Conservation (phyloP, 2,888 invertebrate species). For the Tachina fera region DNA sequence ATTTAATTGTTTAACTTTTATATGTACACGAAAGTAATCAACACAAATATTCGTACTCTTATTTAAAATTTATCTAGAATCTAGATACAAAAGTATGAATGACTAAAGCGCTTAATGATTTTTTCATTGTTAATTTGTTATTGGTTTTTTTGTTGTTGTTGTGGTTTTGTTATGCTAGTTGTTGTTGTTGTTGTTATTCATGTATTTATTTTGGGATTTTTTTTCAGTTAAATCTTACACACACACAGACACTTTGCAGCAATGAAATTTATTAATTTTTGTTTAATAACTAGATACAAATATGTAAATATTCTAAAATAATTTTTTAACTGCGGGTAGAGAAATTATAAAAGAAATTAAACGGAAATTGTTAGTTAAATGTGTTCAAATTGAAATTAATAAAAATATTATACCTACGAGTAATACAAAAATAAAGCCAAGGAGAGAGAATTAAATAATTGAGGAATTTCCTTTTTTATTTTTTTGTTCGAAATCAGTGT, state of each 20-base stretch:
- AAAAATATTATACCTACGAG: conserved; percentile 11
- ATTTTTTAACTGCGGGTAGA: conserved; percentile 28
- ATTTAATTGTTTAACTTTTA: conserved; percentile 18
- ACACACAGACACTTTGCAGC: neutral
- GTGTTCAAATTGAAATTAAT: conserved; percentile 34
- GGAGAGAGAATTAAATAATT: neutral
- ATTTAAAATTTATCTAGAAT: conserved; percentile 36
- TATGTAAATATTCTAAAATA: conserved; percentile 14
- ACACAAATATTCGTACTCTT: conserved; percentile 9
- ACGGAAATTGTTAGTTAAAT: conserved; percentile 66
- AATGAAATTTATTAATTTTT: conserved; percentile 24
- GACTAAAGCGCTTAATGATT: conserved; percentile 46
- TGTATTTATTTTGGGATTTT: neutral
- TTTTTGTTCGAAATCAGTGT: neutral
- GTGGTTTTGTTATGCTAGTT: neutral
- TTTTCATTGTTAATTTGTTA: conserved; percentile 49
- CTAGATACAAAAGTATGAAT: conserved; percentile 8
- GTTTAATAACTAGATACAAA: neutral
- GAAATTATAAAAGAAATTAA: conserved; percentile 34
- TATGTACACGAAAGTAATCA: conserved; percentile 9
- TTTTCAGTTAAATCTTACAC: conserved; percentile 24
- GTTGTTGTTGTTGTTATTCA: neutral
- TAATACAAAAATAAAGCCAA: neutral
- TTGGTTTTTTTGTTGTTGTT: conserved; percentile 9
- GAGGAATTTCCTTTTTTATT: conserved; percentile 20